phyloP scores from a whole-genome alignment of 1,140 invertebrate genomes.

The Ceratosolen solmsi region DNA sequence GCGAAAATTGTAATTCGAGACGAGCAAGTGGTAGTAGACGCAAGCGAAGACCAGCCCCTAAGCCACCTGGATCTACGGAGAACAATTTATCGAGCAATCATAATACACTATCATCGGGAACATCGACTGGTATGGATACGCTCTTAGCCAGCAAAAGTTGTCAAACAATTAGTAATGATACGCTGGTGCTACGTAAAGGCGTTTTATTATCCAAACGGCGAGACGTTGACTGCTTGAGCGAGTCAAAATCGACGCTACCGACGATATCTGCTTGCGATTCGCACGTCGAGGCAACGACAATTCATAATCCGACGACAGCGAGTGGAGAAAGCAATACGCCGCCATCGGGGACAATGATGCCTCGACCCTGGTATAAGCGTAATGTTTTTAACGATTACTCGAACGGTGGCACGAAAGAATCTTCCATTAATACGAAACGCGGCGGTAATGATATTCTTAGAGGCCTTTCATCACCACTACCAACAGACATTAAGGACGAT shows the following conservation, averaged over 20 bases:
- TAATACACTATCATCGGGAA: constrained; percentile 34
- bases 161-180: constrained; percentile 67
- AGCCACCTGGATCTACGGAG: constrained; percentile 71
- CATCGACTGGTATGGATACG: constrained; percentile 53
- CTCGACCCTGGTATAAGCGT: constrained; percentile 80
- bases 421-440: background rate
- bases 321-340: background rate
- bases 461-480: constrained; percentile 38
- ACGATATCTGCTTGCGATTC: background rate
- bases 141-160: constrained; percentile 27
- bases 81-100: constrained; percentile 41
- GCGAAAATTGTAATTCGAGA: constrained; percentile 53
- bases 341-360: constrained; percentile 64
- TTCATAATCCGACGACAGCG: background rate
- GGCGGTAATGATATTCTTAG: constrained; percentile 51
- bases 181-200: constrained; percentile 66
- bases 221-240: constrained; percentile 52
- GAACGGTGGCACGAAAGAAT: background rate
- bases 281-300: background rate
- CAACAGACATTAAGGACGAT: constrained; percentile 56
- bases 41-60: constrained; percentile 74
- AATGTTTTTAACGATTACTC: constrained; percentile 54
- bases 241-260: background rate
- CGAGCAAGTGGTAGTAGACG: constrained; percentile 34
- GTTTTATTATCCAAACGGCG: constrained; percentile 63